These are phyloP conservation scores for Athripsodes cinereus DNA, from an alignment of 2,888 invertebrate species.

Conservation along the genomic window DNA sequence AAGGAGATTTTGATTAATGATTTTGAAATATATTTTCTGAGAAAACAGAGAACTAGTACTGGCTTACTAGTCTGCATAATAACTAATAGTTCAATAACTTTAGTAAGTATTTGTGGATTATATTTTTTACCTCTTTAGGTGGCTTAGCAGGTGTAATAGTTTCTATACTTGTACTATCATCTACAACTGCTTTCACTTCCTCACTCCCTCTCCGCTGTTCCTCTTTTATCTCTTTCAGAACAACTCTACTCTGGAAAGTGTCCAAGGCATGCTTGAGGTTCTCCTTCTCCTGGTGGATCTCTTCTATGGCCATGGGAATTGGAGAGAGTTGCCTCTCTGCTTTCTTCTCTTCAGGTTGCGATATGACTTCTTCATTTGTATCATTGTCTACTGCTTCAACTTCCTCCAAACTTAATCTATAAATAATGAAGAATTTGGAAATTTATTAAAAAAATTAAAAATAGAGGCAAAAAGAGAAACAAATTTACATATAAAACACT, in stretches of 20 bases:
- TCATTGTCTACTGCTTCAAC: slow-evolving; percentile 16
- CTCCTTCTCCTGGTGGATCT: slow-evolving; percentile 36
- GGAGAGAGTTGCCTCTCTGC: neutral
- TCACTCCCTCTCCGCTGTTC: neutral
- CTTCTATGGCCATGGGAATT: slow-evolving; percentile 30
- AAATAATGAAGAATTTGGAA: too few relatives aligned
- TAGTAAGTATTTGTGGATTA: too few relatives aligned
- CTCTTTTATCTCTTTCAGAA: slow-evolving; percentile 5
- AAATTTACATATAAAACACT: too few relatives aligned
- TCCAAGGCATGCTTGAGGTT: slow-evolving; percentile 35
- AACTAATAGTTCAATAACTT: too few relatives aligned
- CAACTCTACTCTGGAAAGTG: slow-evolving; percentile 28
- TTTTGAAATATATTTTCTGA: too few relatives aligned
- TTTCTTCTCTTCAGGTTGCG: neutral
- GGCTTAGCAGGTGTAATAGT: slow-evolving; percentile 13
- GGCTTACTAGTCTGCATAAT: too few relatives aligned
- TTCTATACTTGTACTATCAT: neutral
- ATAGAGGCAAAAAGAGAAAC: too few relatives aligned
- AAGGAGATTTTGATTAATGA: too few relatives aligned
- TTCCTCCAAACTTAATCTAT: slow-evolving; percentile 28
- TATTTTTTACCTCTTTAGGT: slow-evolving; percentile 20
- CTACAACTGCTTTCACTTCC: slow-evolving; percentile 3
- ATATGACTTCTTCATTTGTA: neutral
- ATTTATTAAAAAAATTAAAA: too few relatives aligned
- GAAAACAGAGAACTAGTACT: too few relatives aligned